Conservation (phyloP, 1,140 invertebrate species). For the Eupristina koningsbergeri region DNA sequence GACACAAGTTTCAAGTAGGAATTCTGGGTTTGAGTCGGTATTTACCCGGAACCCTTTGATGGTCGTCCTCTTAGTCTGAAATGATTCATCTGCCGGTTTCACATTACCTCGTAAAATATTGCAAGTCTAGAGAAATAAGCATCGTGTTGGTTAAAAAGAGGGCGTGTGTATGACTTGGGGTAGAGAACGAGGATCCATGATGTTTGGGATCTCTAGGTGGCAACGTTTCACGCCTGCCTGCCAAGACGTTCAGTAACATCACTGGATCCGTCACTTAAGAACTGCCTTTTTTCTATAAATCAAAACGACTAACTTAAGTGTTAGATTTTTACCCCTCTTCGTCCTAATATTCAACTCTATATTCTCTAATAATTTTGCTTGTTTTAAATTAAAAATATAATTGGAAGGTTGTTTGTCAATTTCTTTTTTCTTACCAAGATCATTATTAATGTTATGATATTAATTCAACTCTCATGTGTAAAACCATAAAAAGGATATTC, state of each 20-base stretch:
- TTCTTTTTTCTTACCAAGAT: background rate
- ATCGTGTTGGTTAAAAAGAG: conserved; percentile 22
- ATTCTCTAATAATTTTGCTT: background rate
- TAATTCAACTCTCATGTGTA: too few relatives aligned
- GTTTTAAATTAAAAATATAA: background rate
- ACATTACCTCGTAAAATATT: conserved; percentile 62
- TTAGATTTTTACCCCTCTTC: background rate
- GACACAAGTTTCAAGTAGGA: background rate
- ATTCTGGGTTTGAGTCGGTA: conserved; percentile 52
- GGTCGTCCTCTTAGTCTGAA: conserved; percentile 54
- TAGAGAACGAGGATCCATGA: background rate
- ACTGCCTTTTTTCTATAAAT: conserved; percentile 50
- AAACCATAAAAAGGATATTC: too few relatives aligned
- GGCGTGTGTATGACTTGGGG: conserved; percentile 26
- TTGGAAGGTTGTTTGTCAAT: background rate
- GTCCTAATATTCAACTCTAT: background rate
- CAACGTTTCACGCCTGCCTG: conserved; percentile 64
- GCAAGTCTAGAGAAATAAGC: conserved; percentile 28
- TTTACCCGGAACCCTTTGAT: conserved; percentile 69
- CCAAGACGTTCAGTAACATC: conserved; percentile 52
- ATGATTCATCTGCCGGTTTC: conserved; percentile 56
- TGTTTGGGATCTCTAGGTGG: conserved; percentile 19
- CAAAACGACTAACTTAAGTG: conserved; percentile 44
- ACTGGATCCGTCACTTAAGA: conserved; percentile 14
- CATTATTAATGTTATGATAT: too few relatives aligned